Conservation (phyloP, 2,888 invertebrate species). For the Pyrrhosoma nymphula region DNA sequence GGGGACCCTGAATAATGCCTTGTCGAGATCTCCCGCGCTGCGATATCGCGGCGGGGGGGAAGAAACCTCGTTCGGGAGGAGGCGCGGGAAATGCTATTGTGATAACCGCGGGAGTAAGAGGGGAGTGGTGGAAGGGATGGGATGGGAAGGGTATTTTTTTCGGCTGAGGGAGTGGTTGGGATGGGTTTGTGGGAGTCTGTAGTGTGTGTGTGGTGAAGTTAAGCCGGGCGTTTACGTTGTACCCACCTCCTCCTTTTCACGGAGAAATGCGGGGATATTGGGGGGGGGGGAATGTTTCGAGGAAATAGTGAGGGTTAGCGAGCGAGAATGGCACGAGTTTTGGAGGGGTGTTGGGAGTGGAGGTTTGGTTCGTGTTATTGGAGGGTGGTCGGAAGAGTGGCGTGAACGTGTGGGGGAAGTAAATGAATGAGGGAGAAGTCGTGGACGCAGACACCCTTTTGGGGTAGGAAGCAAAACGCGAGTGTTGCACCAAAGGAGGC, state of each 20-base stretch:
- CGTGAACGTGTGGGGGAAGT: background rate
- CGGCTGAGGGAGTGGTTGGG: background rate
- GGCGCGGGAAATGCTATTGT: background rate
- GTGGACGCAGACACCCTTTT: background rate
- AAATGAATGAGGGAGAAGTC: background rate
- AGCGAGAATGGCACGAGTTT: background rate
- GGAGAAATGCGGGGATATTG: background rate
- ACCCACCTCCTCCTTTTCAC: background rate
- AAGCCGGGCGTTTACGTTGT: background rate
- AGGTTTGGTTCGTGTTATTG: background rate
- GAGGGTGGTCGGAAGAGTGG: background rate
- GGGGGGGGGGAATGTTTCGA: background rate
- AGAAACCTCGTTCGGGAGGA: background rate
- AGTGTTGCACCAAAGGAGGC: background rate
- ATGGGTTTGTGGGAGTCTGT: background rate
- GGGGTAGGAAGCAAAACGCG: background rate
- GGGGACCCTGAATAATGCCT: conserved; percentile 12
- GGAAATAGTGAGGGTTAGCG: background rate
- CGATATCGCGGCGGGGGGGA: background rate
- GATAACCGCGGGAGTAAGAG: background rate
- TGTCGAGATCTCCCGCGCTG: background rate
- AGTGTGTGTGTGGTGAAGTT: background rate
- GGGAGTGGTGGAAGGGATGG: background rate
- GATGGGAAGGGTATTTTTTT: background rate
- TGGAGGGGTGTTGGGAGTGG: background rate